Base-by-base conservation (phyloP, 2,113 vertebrate species). In the Eubucco bourcierii region DNA sequence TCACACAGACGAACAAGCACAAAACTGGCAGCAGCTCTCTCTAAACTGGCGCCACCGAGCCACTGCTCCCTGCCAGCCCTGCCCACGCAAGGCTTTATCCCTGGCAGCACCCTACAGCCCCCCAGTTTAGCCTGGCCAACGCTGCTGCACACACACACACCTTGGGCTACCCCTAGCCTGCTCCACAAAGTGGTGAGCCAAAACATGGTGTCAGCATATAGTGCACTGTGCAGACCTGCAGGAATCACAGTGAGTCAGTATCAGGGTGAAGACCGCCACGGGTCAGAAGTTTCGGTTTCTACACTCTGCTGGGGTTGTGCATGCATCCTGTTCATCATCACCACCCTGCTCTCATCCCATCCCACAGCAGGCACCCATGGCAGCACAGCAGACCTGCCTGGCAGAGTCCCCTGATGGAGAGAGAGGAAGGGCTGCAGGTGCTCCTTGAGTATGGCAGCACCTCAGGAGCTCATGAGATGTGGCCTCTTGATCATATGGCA, bases 161-260 rank as follows among this genome's bases (percentile, higher is more conserved):
- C 9, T 33, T 13, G 37, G 28, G 67, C 50, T 39, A 9, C 21
- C 14, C 12, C 37, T 39, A 25, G 53, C 10, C 46, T 31, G 29
- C 41, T 20, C 50, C 61, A 31, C 3, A 0, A 37, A 44, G 52
- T 15, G n/a, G 19, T 9, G 74, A 91, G 34, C 56, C 7, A 2
- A 47, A 56, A 31, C 8, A 0, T 0, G 10, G 15, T 3, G 41
- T 4, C 15, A 4, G 28, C 2, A 0, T 0, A 1, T 14, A 9
- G 4, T 15, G 17, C 10, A 1, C 44, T 9, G 1, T 29, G 66
- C n/a, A n/a, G 77, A 14, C 8, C 29, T 18, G 4, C 1, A 0
- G 8, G 46, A 41, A 41, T 41, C 11, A 41, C 6, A 4, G 46
- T 0, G 0, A 61, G 34, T 10, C 28, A 3, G 0, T 17, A 20